Conservation (phyloP, 2,113 vertebrate genomes). For the Pteronura brasiliensis region DNA sequence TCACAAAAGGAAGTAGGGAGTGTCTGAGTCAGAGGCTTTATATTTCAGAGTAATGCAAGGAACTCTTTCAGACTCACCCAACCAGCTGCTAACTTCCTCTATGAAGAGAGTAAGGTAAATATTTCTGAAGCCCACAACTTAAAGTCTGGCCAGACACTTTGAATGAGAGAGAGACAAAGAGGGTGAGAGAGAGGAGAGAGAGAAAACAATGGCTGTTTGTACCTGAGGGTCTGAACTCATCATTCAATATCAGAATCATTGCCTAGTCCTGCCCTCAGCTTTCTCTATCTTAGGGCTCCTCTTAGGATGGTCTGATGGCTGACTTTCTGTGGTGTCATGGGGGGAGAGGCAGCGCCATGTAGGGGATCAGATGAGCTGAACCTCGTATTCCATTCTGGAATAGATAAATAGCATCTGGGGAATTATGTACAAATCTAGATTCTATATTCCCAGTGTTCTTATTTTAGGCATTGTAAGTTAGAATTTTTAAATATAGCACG, state of each 20-base stretch:
- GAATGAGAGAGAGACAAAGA: not conserved
- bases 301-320: too few relatives aligned
- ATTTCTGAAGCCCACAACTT: not conserved
- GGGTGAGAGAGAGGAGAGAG: not conserved
- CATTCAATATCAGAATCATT: not conserved
- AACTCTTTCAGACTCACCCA: conserved; percentile 71
- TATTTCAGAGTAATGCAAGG: conserved; percentile 61
- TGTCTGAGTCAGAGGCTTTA: conserved; percentile 77
- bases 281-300: not conserved
- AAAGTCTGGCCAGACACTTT: not conserved
- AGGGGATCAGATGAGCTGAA: too few relatives aligned
- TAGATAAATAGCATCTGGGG: not conserved
- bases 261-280: not conserved
- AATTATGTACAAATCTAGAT: not conserved
- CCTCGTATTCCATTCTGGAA: not conserved
- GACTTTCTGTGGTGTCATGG: not conserved
- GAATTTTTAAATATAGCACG: not conserved
- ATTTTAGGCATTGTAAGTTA: not conserved
- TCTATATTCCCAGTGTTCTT: not conserved
- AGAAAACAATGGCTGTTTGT: not conserved
- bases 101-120: conserved; percentile 77
- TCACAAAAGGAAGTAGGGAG: conserved; percentile 59
- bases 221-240: not conserved
- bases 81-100: conserved; percentile 68
- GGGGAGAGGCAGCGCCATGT: rapidly evolving